These are phyloP conservation scores for Thelaira solivaga DNA, from an alignment of 2,888 invertebrate genomes.

Conservation along the genomic window DNA sequence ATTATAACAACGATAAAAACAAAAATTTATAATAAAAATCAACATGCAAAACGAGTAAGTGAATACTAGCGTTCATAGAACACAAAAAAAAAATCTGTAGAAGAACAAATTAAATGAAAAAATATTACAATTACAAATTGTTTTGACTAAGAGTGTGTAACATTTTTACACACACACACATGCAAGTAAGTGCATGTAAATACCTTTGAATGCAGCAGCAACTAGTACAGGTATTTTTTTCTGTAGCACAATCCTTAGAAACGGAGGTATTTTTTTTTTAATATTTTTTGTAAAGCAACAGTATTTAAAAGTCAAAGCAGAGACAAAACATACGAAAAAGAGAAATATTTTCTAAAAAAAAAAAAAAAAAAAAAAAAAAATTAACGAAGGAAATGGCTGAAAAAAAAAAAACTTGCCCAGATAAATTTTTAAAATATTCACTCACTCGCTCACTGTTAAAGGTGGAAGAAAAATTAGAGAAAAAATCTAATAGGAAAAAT, in stretches of 20 bases:
- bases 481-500: constrained; percentile 33
- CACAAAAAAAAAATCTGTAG: too few relatives aligned
- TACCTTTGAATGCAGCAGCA: too few relatives aligned
- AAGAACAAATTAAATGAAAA: constrained; percentile 36
- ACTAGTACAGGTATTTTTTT: constrained; percentile 13
- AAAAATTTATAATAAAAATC: constrained; percentile 23
- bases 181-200: not conserved
- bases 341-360: too few relatives aligned
- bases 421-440: not conserved
- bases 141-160: not conserved
- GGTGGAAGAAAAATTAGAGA: not conserved
- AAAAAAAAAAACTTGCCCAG: not conserved
- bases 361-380: not conserved
- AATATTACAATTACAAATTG: constrained; percentile 32
- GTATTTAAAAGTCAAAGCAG: constrained; percentile 23
- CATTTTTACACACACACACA: not conserved
- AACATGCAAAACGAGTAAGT: constrained; percentile 12
- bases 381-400: too few relatives aligned
- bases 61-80: too few relatives aligned
- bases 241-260: constrained; percentile 10
- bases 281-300: constrained; percentile 56
- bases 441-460: too few relatives aligned
- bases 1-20: not conserved
- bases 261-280: too few relatives aligned
- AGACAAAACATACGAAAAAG: not conserved